phyloP scores from a whole-genome alignment of 2,888 invertebrate genomes.

The Quadriops clusia region DNA sequence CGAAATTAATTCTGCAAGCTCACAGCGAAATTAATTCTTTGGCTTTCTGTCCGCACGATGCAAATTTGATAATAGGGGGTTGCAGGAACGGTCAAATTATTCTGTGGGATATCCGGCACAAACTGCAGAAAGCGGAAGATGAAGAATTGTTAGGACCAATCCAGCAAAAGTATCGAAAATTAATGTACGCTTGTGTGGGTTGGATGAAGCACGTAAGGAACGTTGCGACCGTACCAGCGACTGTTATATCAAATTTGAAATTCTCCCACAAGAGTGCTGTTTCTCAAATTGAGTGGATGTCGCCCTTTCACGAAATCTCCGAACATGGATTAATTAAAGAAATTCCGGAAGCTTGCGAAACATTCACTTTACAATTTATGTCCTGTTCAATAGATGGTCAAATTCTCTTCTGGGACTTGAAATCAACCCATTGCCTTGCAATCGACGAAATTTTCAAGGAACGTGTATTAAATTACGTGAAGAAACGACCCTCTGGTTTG shows the following conservation, averaged over 20 bases:
- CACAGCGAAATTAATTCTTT: constrained; percentile 53
- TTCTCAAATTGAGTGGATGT: constrained; percentile 56
- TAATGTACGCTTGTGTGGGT: constrained; percentile 48
- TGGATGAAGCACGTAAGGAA: constrained; percentile 58
- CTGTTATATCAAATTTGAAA: constrained; percentile 49
- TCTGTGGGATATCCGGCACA: constrained; percentile 57
- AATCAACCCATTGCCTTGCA: constrained; percentile 22
- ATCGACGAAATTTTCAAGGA: constrained; percentile 18
- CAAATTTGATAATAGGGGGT: constrained; percentile 59
- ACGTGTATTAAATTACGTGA: constrained; percentile 36
- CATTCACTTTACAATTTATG: constrained; percentile 47
- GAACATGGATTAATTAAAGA: constrained; percentile 44
- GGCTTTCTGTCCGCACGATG: constrained; percentile 57
- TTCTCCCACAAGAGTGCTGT: constrained; percentile 53
- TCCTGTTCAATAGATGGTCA: constrained; percentile 56
- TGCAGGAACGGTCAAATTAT: constrained; percentile 59
- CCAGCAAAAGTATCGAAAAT: constrained; percentile 48
- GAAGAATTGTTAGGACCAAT: constrained; percentile 48
- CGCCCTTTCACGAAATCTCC: constrained; percentile 46
- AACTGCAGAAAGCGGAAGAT: constrained; percentile 49
- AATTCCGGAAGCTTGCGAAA: constrained; percentile 31
- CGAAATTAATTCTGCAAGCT: constrained; percentile 56
- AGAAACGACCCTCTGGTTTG: constrained; percentile 45
- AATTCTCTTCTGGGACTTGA: constrained; percentile 59
- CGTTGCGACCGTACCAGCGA: constrained; percentile 44